Conservation (phyloP, 2,113 vertebrate species). For the Cathartes aura region DNA sequence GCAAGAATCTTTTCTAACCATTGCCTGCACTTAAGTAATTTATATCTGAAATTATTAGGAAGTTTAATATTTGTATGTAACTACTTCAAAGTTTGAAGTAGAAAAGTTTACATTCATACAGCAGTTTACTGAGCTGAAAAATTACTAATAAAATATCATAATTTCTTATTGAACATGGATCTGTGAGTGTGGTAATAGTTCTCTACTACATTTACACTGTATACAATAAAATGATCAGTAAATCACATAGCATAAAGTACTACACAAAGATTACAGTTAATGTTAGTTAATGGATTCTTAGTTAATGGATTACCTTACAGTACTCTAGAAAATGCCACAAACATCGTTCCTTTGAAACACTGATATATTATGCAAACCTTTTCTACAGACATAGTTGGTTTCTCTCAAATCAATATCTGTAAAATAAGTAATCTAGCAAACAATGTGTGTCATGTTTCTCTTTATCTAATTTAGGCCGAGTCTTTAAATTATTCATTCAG, state of each 20-base stretch:
- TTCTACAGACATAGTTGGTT: slow-evolving; percentile 22
- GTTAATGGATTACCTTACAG: background rate
- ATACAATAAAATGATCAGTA: background rate
- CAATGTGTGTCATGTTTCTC: background rate
- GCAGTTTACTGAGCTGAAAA: background rate
- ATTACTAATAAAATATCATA: background rate
- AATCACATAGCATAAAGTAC: background rate
- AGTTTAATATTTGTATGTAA: background rate
- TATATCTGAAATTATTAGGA: background rate
- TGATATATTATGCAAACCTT: background rate
- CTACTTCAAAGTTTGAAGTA: background rate
- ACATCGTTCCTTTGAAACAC: background rate
- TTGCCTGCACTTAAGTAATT: background rate
- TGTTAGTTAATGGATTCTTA: background rate
- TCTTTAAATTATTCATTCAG: background rate
- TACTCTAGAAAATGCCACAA: slow-evolving; percentile 23
- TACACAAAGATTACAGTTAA: background rate
- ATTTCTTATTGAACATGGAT: background rate
- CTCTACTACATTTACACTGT: background rate
- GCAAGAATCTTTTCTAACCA: background rate
- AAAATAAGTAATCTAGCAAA: slow-evolving; percentile 24
- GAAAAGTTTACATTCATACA: background rate
- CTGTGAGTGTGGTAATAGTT: background rate
- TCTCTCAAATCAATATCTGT: slow-evolving; percentile 27
- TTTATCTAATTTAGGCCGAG: background rate